phyloP scores from a whole-genome alignment of 92 coral and sea anemone species.

The Scolanthus callimorphus region DNA sequence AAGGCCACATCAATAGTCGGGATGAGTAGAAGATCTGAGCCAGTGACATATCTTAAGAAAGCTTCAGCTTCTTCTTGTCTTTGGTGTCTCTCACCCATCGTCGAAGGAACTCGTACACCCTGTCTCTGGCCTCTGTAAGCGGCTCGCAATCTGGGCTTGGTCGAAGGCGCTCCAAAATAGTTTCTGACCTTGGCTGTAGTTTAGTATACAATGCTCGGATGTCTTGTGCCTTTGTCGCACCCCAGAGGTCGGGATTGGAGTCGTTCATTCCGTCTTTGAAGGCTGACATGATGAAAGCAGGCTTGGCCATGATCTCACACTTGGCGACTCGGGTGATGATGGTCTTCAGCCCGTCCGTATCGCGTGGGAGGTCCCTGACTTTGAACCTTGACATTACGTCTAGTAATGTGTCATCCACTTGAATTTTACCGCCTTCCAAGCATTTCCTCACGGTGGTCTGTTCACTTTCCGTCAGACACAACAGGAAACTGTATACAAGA shows the following conservation, averaged over 20 bases:
- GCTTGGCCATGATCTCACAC: slow-evolving; percentile 2
- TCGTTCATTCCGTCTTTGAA: slow-evolving; percentile 1
- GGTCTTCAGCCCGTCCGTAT: not conserved
- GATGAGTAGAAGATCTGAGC: slow-evolving; percentile 34
- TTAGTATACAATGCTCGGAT: not conserved
- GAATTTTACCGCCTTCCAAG: not conserved
- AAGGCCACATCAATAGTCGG: slow-evolving; percentile 28
- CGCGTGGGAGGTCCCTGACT: slow-evolving; percentile 1
- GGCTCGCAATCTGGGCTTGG: not conserved
- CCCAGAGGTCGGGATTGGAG: not conserved
- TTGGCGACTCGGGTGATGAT: slow-evolving; percentile 2
- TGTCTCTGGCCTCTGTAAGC: slow-evolving; percentile 21
- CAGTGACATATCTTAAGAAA: slow-evolving; percentile 25
- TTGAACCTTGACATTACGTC: slow-evolving; percentile 2
- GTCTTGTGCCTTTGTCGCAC: slow-evolving; percentile 2
- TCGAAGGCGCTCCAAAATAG: not conserved
- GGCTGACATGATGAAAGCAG: not conserved
- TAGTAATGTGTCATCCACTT: slow-evolving; percentile 5
- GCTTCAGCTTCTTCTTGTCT: slow-evolving; percentile 17
- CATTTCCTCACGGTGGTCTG: not conserved
- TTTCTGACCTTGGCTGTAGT: not conserved
- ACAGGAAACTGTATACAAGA: slow-evolving; percentile 2
- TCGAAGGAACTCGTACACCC: slow-evolving; percentile 39
- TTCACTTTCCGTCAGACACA: slow-evolving; percentile 4
- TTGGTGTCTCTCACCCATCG: slow-evolving; percentile 24